A percentile compares a stretch with the other conserved stretches of the same genome.
Evolutionary conservation across 2,113 vertebrate genomes (phyloP).

Genomic region (Oxyruncus cristatus): DNA sequence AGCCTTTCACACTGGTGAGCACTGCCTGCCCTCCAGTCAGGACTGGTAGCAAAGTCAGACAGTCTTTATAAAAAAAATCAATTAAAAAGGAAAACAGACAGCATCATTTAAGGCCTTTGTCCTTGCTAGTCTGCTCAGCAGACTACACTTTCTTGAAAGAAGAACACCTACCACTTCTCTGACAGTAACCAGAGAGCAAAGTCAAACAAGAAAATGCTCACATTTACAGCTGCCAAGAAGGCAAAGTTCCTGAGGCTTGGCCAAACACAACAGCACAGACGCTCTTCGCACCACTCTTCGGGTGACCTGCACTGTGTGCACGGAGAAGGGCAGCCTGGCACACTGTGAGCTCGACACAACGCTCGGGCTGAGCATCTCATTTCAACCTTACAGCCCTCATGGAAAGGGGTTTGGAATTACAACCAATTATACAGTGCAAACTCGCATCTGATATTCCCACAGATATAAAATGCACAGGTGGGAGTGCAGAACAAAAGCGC

Average conservation of each 20-base stretch:
- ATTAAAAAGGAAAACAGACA: conserved; percentile 26
- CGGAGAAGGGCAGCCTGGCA: fast-evolving
- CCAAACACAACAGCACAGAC: neutral
- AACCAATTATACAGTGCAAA: neutral
- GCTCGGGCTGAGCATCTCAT: neutral
- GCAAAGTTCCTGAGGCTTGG: conserved; percentile 26
- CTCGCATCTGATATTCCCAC: neutral
- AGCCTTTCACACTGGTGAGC: neutral
- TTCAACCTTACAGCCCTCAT: neutral
- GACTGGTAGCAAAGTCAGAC: neutral
- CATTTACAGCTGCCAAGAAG: conserved; percentile 40
- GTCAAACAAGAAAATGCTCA: conserved; percentile 15
- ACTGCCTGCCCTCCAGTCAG: neutral
- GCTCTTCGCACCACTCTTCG: fast-evolving
- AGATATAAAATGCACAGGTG: neutral
- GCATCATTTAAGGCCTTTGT: conserved; percentile 42
- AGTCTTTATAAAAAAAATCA: neutral
- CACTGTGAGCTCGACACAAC: fast-evolving
- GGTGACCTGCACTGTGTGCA: fast-evolving
- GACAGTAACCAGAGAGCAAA: neutral
- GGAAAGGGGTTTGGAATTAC: neutral
- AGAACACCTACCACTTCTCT: neutral
- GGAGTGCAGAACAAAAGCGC: neutral
- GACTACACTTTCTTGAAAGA: conserved; percentile 3
- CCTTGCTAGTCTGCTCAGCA: conserved; percentile 17